Evolutionary conservation across 2,888 invertebrate species (phyloP).

Genomic region (Tanypteryx hageni): DNA sequence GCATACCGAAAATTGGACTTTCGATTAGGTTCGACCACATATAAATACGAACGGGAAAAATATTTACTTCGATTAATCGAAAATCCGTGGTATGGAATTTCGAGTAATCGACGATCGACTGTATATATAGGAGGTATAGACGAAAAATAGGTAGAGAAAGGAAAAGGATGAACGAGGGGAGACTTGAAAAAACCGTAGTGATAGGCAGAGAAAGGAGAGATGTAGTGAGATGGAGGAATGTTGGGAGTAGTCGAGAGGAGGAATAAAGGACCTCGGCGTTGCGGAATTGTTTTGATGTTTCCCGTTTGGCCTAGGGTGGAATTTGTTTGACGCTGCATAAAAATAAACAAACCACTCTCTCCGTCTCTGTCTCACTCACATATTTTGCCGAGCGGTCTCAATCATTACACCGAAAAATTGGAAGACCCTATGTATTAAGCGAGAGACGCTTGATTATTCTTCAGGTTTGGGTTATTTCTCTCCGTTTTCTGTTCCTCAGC

Average conservation of each 20-base stretch:
- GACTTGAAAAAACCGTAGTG: not conserved
- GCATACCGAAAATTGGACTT: too few species aligned
- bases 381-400: constrained; percentile 44
- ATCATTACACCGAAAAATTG: constrained; percentile 59
- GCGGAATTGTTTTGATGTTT: constrained; percentile 57
- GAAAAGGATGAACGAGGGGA: not conserved
- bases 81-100: too few species aligned
- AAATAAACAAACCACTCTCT: constrained; percentile 37
- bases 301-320: constrained; percentile 31
- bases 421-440: constrained; percentile 55
- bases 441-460: constrained; percentile 51
- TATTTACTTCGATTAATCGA: too few species aligned
- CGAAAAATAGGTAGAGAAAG: not conserved
- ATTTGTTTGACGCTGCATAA: constrained; percentile 64
- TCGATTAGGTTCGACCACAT: too few species aligned
- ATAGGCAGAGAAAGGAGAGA: not conserved
- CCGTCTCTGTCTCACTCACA: not conserved
- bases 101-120: too few species aligned
- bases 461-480: constrained; percentile 25
- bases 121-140: too few species aligned
- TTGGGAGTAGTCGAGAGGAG: not conserved
- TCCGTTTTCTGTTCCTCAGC: not conserved
- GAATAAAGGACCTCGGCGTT: constrained; percentile 19
- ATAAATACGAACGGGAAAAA: too few species aligned
- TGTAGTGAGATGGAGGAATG: not conserved